Evolutionary conservation across 1,140 invertebrate genomes (phyloP).

Genomic region (Gryllus bimaculatus): DNA sequence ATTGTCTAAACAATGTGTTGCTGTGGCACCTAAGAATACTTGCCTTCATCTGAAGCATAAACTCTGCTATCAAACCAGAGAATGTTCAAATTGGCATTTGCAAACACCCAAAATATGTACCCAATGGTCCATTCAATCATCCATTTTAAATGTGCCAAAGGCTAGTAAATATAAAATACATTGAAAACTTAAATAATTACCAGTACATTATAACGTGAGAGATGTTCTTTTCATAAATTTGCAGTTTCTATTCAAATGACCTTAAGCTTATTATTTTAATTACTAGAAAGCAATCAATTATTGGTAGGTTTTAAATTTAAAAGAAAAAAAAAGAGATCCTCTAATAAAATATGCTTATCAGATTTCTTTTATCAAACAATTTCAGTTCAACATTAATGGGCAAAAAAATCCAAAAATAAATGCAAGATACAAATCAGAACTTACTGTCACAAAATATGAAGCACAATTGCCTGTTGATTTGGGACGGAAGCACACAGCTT

Average conservation of each 20-base stretch:
- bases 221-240: too few species aligned
- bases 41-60: slow-evolving; percentile 22
- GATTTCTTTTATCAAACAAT: background rate
- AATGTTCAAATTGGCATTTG: slow-evolving; percentile 32
- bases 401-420: background rate
- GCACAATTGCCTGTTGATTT: slow-evolving; percentile 31
- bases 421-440: background rate
- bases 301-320: too few species aligned
- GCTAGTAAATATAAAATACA: too few species aligned
- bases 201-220: background rate
- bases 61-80: slow-evolving; percentile 27
- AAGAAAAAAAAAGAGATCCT: too few species aligned
- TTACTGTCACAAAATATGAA: slow-evolving; percentile 10
- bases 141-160: slow-evolving; percentile 18
- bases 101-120: slow-evolving; percentile 31
- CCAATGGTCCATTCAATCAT: slow-evolving; percentile 32
- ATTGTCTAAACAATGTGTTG: background rate
- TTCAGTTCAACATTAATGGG: background rate
- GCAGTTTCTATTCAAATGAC: too few species aligned
- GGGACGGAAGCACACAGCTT: slow-evolving; percentile 71
- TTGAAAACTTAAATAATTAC: background rate
- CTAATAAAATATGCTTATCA: background rate
- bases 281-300: background rate
- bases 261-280: background rate
- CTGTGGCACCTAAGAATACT: background rate